Base-by-base conservation (phyloP, 2,113 vertebrate genomes). In the Saccopteryx bilineata region DNA sequence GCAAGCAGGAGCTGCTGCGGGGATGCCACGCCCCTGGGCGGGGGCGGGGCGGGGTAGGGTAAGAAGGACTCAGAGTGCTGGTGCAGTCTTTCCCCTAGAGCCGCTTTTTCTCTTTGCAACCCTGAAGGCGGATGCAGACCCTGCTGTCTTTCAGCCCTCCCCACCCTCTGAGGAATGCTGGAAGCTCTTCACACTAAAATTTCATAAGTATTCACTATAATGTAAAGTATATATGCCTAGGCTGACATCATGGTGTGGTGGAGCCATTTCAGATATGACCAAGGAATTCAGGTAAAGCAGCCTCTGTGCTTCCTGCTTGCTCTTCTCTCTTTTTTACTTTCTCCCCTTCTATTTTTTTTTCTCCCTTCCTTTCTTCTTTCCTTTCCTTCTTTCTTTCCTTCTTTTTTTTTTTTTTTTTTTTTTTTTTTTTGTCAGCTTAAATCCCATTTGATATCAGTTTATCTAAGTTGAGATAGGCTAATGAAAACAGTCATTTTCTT, bases 111-210 rank as follows among this genome's bases (percentile, higher is more conserved):
- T 46, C 12, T 31, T 60, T 11, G 39, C 2, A 5, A 24, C 3
- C 7, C 28, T 13, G 7, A 0, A 13, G 18, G 21, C 0, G 0
- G 8, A 18, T 1, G 2, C 24, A 76, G 58, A 24, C 21, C 15
- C 31, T 3, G 71, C 48, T 71, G 48, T 78, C 76, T 15, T 33
- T 8, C 33, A 65, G n/a, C 71, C 33, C 74, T 33, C 31, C 14
- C 31, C n/a, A 12, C 15, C 60, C 46, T 91, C 48, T 23, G 33
- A 39, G 56, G 28, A 15, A 15, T 11, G 9, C 13, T 63, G 26
- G 0, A 9, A n/a, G 23, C 33, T 48, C 18, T 39, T n/a, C 54
- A n/a, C 7, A 31, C 19, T 39, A 50, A 60, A 69, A 71, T 11
- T 15, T 46, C 17, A 18, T 74, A 46, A 84, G 61, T 28, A 46